Percentiles rank a stretch among this genome's conserved stretches.
Conservation (phyloP, 2,797 vertebrate species). For the Phoxinus dragarum region DNA sequence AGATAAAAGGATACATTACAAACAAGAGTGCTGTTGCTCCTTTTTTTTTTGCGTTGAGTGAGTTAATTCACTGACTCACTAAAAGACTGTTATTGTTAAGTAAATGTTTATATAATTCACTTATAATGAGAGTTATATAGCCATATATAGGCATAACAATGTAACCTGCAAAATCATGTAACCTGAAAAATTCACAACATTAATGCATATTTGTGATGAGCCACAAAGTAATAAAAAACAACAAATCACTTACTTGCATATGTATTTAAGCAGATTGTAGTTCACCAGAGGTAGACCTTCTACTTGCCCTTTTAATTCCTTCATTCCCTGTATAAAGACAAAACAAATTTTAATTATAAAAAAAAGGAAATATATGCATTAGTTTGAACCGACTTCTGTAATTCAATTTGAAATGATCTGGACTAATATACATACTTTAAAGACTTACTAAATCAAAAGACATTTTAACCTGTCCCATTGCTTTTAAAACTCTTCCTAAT, state of each 20-base stretch:
- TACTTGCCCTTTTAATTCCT: slow-evolving; percentile 89
- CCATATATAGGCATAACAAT: neutral
- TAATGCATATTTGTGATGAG: neutral
- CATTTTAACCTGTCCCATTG: slow-evolving; percentile 16
- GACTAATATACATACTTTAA: neutral
- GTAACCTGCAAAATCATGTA: neutral
- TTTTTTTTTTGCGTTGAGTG: neutral
- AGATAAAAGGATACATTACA: neutral
- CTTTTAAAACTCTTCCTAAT: slow-evolving; percentile 28
- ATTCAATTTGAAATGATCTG: slow-evolving; percentile 10
- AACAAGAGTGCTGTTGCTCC: neutral
- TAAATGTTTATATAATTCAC: neutral
- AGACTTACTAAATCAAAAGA: neutral
- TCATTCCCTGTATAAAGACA: slow-evolving; percentile 82
- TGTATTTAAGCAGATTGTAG: slow-evolving; percentile 96
- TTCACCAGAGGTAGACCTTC: slow-evolving; percentile 92
- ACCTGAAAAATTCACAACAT: neutral
- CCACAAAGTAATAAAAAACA: neutral
- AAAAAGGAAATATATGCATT: neutral
- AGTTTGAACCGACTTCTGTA: slow-evolving; percentile 1
- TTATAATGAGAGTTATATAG: neutral
- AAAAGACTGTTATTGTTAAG: neutral
- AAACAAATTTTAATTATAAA: neutral
- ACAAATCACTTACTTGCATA: slow-evolving; percentile 88
- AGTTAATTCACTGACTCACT: neutral